Conservation (phyloP, 2,888 invertebrate genomes). For the Stratiomys singularior region DNA sequence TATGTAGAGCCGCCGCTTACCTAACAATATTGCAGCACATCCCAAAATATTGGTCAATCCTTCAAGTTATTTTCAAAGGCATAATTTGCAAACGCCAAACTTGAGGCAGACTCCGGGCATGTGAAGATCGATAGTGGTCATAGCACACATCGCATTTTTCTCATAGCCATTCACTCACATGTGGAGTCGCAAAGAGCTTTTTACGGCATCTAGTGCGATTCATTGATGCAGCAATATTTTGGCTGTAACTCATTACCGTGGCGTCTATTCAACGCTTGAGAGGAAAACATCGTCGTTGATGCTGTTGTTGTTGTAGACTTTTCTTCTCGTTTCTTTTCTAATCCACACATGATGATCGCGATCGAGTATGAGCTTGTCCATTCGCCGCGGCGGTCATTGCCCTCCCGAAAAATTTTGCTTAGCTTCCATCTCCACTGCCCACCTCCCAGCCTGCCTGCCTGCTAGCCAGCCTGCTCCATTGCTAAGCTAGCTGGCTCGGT, state of each 20-base stretch:
- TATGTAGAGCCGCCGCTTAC: background rate
- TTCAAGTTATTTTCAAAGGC: conserved; percentile 17
- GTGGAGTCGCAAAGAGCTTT: background rate
- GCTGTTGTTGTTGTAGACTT: no score
- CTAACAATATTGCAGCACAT: conserved; percentile 3
- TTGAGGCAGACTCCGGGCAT: background rate
- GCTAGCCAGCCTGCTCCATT: background rate
- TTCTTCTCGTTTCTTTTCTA: conserved; percentile 29
- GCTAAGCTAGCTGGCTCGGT: background rate
- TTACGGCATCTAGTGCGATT: conserved; percentile 7
- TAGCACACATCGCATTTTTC: background rate
- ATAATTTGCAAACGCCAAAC: conserved; percentile 14
- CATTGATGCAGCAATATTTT: conserved; percentile 4
- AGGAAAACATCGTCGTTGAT: background rate
- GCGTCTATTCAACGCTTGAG: conserved; percentile 21
- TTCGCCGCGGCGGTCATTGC: conserved; percentile 25
- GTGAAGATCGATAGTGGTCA: background rate
- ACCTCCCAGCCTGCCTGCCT: background rate
- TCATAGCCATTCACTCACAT: background rate
- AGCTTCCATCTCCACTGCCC: background rate
- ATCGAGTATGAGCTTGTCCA: background rate
- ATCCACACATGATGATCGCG: conserved; percentile 17
- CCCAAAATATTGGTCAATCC: background rate
- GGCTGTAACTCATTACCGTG: conserved; percentile 1
- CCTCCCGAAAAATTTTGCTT: conserved; percentile 30